Evolutionary conservation across 1,140 invertebrate genomes (phyloP), one percentile per base, ranked within the genome.

Genomic region (Galleria mellonella): DNA sequence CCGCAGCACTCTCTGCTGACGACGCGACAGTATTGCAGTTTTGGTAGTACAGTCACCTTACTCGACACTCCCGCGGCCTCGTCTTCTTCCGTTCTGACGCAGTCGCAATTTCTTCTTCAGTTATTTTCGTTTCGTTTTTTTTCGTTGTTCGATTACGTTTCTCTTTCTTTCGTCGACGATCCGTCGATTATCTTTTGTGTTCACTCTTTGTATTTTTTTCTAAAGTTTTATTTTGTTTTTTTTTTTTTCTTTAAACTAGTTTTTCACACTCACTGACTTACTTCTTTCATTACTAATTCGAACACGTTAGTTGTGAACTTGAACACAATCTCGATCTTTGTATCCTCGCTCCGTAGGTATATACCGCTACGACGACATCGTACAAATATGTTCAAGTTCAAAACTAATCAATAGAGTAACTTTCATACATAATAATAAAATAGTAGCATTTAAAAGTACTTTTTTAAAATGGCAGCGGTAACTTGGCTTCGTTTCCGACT

Each of bases 11-110:
- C 89, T 87, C 88, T 92, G 84, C 90, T 91, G 75, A 89, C 90
- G 88, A 92, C 93, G 88, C 91, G 94, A 89, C 94, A 94, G 90
- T 95, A 94, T 94, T 94, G 92, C 92, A 94, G 93, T 92, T 94
- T 94, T 92, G 94, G 93, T 94, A 95, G 92, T 94, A 94, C 92
- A 89, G 88, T 89, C 88, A 89, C 88, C 88, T 84, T 82, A 69
- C 75, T 69, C 51, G 48, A 62, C 47, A 45, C 54, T 41, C 41
- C 49, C 69, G 74, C 63, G 62, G 68, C 56, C 62, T 70, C 64
- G 61, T 48, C 68, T 62, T 51, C 62, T 72, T 76, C 67, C 72
- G 51, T 65, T 79, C 72, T 79, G 67, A 73, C 72, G 62, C 77
- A 84, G 77, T 84, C 81, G 81, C 81, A 82, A 77, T 82, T 79